Conservation (phyloP, 1,140 invertebrate species). For the Drosophila repleta region DNA sequence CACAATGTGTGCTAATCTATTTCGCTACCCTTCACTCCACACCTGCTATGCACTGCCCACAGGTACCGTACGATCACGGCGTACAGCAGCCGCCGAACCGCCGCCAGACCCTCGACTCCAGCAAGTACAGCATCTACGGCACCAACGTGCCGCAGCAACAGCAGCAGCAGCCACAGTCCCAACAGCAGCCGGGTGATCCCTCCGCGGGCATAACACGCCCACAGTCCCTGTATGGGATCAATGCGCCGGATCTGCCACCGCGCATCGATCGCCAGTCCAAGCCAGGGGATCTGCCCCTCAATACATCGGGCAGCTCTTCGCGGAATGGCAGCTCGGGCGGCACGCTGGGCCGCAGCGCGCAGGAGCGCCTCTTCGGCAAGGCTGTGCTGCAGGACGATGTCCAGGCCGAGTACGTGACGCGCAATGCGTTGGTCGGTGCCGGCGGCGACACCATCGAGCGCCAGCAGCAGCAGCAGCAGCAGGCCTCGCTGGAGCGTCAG, state of each 20-base stretch:
- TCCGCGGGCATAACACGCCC: slow-evolving; percentile 48
- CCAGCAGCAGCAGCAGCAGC: slow-evolving; percentile 64
- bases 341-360: slow-evolving; percentile 85
- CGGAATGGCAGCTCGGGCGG: slow-evolving; percentile 81
- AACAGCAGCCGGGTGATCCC: slow-evolving; percentile 46
- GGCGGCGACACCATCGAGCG: slow-evolving; percentile 69
- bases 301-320: slow-evolving; percentile 60
- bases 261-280: slow-evolving; percentile 91
- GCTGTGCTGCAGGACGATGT: slow-evolving; percentile 74
- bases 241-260: slow-evolving; percentile 92
- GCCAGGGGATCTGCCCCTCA: slow-evolving; percentile 85
- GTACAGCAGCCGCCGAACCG: slow-evolving; percentile 65
- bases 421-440: slow-evolving; percentile 61
- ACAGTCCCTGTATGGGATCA: slow-evolving; percentile 78
- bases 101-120: slow-evolving; percentile 77
- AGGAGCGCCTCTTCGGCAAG: slow-evolving; percentile 85
- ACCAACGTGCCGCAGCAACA: slow-evolving; percentile 51
- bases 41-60: slow-evolving; percentile 46
- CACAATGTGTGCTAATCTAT: slow-evolving; percentile 62
- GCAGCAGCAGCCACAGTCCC: slow-evolving; percentile 26
- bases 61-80: slow-evolving; percentile 81
- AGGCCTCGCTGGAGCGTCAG: slow-evolving; percentile 78
- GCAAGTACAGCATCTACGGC: slow-evolving; percentile 75
- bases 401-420: slow-evolving; percentile 80
- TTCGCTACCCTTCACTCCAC: slow-evolving; percentile 54